Percentiles rank a stretch among this genome's conserved stretches.
Conservation (phyloP, 2,888 invertebrate genomes). For the Eudemis profundana region DNA sequence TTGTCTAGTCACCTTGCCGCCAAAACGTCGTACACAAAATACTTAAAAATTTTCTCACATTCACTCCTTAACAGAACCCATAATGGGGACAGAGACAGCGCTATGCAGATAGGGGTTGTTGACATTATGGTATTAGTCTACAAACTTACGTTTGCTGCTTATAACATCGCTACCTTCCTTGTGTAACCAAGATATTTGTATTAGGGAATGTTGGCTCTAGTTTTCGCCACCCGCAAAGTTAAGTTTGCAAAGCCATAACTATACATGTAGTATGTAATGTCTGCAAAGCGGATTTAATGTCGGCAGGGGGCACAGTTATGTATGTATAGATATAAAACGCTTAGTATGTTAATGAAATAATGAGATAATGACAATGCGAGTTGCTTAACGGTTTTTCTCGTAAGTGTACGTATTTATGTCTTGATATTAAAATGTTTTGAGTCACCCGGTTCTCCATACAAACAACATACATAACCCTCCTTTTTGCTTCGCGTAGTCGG, state of each 20-base stretch:
- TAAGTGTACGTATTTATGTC: too few species aligned
- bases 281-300: conserved; percentile 37
- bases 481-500: too few species aligned
- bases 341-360: conserved; percentile 36
- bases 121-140: conserved; percentile 45
- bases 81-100: conserved; percentile 25
- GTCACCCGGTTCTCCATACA: too few species aligned
- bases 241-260: conserved; percentile 10
- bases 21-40: not conserved
- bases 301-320: conserved; percentile 19
- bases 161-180: not conserved
- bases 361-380: conserved; percentile 14
- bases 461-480: too few species aligned
- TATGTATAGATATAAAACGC: not conserved
- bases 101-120: conserved; percentile 47
- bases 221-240: not conserved
- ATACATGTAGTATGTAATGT: not conserved
- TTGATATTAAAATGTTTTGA: too few species aligned
- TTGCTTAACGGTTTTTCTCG: not conserved
- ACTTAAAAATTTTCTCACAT: not conserved
- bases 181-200: not conserved
- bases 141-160: conserved; percentile 17
- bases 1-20: not conserved
- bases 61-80: not conserved
- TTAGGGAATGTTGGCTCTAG: not conserved